phyloP scores from a whole-genome alignment of 2,888 invertebrate species.

The Neoitamus cyanurus region DNA sequence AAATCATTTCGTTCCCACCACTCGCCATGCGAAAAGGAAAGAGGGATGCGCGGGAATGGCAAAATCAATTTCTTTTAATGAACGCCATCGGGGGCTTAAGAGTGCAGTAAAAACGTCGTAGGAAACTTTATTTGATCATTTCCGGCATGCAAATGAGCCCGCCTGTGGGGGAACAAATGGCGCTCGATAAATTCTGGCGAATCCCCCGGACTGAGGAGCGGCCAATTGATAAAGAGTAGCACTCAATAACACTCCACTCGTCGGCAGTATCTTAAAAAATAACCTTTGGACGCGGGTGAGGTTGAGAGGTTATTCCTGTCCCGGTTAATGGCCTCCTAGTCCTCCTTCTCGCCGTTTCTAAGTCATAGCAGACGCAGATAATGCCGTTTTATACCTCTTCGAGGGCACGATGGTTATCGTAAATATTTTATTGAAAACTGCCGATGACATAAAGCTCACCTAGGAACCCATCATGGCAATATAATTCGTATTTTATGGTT shows the following conservation, averaged over 20 bases:
- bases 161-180: slow-evolving; percentile 12
- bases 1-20: neutral
- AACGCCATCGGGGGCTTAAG: slow-evolving; percentile 10
- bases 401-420: slow-evolving; percentile 20
- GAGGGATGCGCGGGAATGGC: neutral
- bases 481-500: neutral
- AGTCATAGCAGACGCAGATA: neutral
- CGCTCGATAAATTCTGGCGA: slow-evolving; percentile 9
- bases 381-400: slow-evolving; percentile 7
- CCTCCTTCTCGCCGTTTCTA: neutral
- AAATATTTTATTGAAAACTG: slow-evolving; percentile 36
- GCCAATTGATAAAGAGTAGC: slow-evolving; percentile 30
- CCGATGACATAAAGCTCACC: slow-evolving; percentile 21
- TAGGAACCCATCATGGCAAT: slow-evolving; percentile 16
- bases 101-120: slow-evolving; percentile 29
- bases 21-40: too few species aligned
- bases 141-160: slow-evolving; percentile 24
- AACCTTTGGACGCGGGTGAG: neutral
- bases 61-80: slow-evolving; percentile 36
- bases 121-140: slow-evolving; percentile 33
- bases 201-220: neutral
- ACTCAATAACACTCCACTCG: slow-evolving; percentile 18
- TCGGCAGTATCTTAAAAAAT: slow-evolving; percentile 10
- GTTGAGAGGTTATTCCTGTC: neutral
- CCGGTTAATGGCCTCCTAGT: neutral